Percentiles rank a stretch among this genome's conserved stretches.
Conservation (phyloP, 2,797 vertebrate genomes). For the Anableps anableps region DNA sequence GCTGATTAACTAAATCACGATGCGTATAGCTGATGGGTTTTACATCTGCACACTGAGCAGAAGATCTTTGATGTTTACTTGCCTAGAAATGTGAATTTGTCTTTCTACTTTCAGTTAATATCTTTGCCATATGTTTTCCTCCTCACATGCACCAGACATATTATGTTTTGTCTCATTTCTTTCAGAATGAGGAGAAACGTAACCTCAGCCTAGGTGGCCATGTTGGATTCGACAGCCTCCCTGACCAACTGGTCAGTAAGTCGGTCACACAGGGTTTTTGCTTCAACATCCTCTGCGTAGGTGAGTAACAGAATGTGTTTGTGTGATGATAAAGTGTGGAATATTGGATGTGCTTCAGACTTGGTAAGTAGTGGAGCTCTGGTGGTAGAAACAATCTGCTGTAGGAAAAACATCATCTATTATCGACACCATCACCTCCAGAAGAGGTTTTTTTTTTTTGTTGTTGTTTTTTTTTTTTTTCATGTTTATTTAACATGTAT, state of each 20-base stretch:
- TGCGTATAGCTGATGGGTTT: conserved; percentile 33
- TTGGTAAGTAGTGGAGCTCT: background rate
- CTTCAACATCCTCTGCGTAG: conserved; percentile 99
- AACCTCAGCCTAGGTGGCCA: conserved; percentile 93
- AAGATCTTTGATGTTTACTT: conserved; percentile 45
- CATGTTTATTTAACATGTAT: no score
- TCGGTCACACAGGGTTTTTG: conserved; percentile 98
- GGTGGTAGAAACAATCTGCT: background rate
- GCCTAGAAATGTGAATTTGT: conserved; percentile 48
- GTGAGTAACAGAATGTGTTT: conserved; percentile 79
- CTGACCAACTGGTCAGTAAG: conserved; percentile 98
- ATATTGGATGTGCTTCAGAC: background rate
- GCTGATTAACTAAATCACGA: conserved; percentile 26
- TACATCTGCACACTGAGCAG: conserved; percentile 40
- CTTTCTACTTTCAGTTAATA: conserved; percentile 32
- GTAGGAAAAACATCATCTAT: background rate
- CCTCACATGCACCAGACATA: conserved; percentile 11
- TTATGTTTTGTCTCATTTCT: conserved; percentile 26
- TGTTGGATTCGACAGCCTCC: conserved; percentile 98
- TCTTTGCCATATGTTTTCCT: conserved; percentile 34
- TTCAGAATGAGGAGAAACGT: conserved; percentile 92
- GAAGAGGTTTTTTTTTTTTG: background rate
- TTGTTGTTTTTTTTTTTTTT: no score
- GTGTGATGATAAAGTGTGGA: background rate
- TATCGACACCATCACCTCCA: background rate